Base-by-base conservation (phyloP, 2,797 vertebrate genomes). In the Florisuga fusca region DNA sequence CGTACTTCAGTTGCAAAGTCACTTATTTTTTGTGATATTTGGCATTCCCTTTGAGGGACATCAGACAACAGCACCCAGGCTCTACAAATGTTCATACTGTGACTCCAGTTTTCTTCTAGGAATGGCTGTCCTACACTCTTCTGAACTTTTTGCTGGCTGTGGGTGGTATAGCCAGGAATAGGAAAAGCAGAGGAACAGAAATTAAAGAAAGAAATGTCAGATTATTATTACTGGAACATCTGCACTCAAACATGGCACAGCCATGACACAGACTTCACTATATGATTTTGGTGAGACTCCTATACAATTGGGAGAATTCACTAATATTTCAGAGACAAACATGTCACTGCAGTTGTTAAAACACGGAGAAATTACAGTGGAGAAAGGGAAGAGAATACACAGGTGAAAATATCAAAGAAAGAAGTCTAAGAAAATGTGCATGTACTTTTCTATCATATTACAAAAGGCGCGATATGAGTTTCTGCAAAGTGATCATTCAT, bases 191-290 rank as follows among this genome's bases (percentile, higher is more conserved):
- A 75, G 13, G 50, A 72, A 31, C 2, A 62, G 38, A 76, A 68
- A 61, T 72, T 33, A n/a, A 46, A 33, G 43, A 13, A 33, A 57
- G 29, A 7, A 74, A 63, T 16, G 1, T 67, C 23, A 59, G 14
- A 12, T 55, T n/a, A 57, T 9, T 22, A 34, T 59, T 67, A 36
- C 14, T 77, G 13, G 34, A 71, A 90, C 5, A 46, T 20, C 10
- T 77, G 13, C 5, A 2, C 9, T 50, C 15, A 63, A 29, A 75
- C 0, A 0, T n/a, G 14, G 25, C 22, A 55, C 19, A 31, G 12
- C 1, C 31, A 19, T 33, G 10, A 38, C 38, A 38, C 38, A 14
- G 45, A 67, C 7, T 71, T 86, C n/a, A 27, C 4, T 15, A 7
- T 18, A 5, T 23, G 41, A 46, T 73, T 64, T 75, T 31, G 18